Evolutionary conservation across 2,797 vertebrate genomes (phyloP), one percentile per base, ranked within the genome.

Genomic region (Artibeus jamaicensis): DNA sequence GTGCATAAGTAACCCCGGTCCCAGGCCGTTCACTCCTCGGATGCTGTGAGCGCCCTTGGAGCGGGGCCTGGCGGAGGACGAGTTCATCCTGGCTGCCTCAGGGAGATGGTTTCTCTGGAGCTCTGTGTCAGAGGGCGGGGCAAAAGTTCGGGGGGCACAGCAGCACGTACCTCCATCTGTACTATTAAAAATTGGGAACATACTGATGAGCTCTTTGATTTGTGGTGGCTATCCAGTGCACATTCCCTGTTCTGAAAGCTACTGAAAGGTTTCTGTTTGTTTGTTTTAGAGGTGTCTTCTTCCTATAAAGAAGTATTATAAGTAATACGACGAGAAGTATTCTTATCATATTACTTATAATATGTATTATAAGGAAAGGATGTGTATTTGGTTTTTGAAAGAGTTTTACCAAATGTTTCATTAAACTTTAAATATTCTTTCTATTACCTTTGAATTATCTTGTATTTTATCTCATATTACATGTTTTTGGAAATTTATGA

Each of bases 361-460:
- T 68, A 26, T 39, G 21, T 65, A 42, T 44, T 59, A 44, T 93
- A 44, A 59, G 15, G 81, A 73, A 76, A 67, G 22, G 48, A 22
- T 83, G n/a, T 50, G 34, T 53, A 84, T 91, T 85, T 95, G 21
- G 44, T 32, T 91, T 95, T 87, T 93, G 29, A 59, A 94, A 82
- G 53, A 91, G 6, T 84, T 81, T 15, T 93, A 67, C 4, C 19
- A 83, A 70, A 91, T 67, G 11, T 81, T 86, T 82, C 32, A 89
- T 84, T 95, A 73, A n/a, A 78, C 9, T 89, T 65, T 79, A 78
- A 71, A 42, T 18, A 21, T 67, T 65, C 53, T 81, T 76, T 77
- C 32, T 22, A 15, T 37, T 86, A 76, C 44, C 22, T 87, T 81
- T 59, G 42, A 87, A 67, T 16, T 24, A n/a, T 67, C 21, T 57